Percentiles rank a stretch among this genome's conserved stretches.
These are phyloP conservation scores for Drosophila persimilis DNA, from an alignment of 1,140 invertebrate genomes.

Conservation along the genomic window DNA sequence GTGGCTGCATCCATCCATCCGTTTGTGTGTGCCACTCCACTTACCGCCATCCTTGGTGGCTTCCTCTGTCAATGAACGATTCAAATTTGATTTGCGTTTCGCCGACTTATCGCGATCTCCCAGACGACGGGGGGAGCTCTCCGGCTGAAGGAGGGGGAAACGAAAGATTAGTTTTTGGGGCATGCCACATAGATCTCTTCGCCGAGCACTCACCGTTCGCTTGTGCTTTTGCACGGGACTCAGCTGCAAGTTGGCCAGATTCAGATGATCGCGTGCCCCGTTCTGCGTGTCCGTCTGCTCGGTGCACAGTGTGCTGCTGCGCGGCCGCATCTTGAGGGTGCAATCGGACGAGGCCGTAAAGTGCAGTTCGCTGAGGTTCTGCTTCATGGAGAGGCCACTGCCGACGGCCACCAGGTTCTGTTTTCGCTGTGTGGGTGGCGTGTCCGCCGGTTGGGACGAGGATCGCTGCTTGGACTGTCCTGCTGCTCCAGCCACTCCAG, in stretches of 20 bases:
- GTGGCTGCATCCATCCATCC: conserved; percentile 19
- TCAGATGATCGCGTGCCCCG: conserved; percentile 52
- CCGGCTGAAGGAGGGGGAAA: conserved; percentile 34
- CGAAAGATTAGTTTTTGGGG: neutral
- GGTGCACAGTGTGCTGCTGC: conserved; percentile 66
- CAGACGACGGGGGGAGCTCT: conserved; percentile 63
- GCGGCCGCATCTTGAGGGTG: conserved; percentile 61
- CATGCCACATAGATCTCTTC: neutral
- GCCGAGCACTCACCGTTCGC: conserved; percentile 60
- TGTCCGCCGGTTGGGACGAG: conserved; percentile 50
- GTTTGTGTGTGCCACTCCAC: conserved; percentile 31
- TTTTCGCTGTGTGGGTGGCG: conserved; percentile 43
- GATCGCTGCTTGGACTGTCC: conserved; percentile 21
- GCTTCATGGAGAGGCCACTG: conserved; percentile 68
- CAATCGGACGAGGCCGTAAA: conserved; percentile 54
- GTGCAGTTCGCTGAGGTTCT: conserved; percentile 74
- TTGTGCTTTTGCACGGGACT: conserved; percentile 75
- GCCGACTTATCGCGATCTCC: conserved; percentile 86
- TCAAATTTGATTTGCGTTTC: conserved; percentile 87
- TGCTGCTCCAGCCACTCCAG: neutral
- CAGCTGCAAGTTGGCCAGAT: conserved; percentile 58
- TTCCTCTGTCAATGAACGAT: conserved; percentile 85
- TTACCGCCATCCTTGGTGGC: conserved; percentile 83
- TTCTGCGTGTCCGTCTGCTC: conserved; percentile 32
- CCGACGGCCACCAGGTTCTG: conserved; percentile 58